Conservation (phyloP, 1,140 invertebrate species). For the Plutomurus gul region DNA sequence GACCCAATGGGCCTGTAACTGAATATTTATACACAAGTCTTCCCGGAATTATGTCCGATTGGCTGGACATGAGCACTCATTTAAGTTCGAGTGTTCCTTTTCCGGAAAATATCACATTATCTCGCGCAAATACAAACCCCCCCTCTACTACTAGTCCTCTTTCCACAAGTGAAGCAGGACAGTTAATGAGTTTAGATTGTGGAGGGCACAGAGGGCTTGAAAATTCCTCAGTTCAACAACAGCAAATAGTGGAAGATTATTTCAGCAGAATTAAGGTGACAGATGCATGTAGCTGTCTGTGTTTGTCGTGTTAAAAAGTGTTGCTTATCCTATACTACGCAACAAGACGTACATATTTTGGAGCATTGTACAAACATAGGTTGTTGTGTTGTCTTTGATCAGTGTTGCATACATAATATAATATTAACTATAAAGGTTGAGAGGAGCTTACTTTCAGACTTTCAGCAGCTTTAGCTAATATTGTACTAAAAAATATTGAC, state of each 20-base stretch:
- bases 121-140: conserved; percentile 9
- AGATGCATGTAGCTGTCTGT: conserved; percentile 23
- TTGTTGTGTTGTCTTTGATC: too few relatives aligned
- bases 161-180: background rate
- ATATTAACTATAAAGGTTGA: too few relatives aligned
- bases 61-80: conserved; percentile 82
- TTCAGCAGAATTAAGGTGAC: conserved; percentile 38
- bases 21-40: conserved; percentile 73
- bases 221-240: conserved; percentile 3
- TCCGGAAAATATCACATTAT: background rate
- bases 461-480: too few relatives aligned
- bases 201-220: background rate
- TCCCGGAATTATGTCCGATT: conserved; percentile 74
- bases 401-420: too few relatives aligned
- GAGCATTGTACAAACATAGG: too few relatives aligned
- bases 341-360: too few relatives aligned
- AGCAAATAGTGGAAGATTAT: conserved; percentile 12
- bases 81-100: conserved; percentile 58
- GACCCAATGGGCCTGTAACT: conserved; percentile 57
- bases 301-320: conserved; percentile 8
- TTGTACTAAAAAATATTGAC: too few relatives aligned
- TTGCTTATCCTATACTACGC: conserved; percentile 13
- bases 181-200: background rate
- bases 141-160: background rate
- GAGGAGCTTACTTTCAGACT: too few relatives aligned